Evolutionary conservation across 2,113 vertebrate species (phyloP), one percentile per base, ranked within the genome.

Genomic region (Callaeas wilsoni): DNA sequence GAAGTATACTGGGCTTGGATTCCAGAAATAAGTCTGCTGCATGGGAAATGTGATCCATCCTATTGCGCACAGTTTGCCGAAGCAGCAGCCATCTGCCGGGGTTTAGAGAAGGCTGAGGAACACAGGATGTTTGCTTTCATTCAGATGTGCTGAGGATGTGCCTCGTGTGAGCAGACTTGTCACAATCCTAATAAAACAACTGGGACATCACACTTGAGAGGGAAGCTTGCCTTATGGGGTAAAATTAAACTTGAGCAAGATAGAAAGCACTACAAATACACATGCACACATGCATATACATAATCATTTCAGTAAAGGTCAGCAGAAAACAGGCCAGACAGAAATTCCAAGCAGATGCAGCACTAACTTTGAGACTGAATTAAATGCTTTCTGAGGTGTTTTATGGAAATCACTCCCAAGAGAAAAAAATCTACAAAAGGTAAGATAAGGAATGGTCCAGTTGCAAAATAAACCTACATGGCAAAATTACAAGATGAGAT

Each of bases 1-100:
- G 59, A 88, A 83, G 63, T 25, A 25, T 3, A 33, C 50, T 78
- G 86, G 33, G 22, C 64, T 87, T 90, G 91, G 52, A 81, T 92
- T 80, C 91, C 89, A 94, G 80, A 95, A 96, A 95, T 94, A 96
- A 92, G 86, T 59, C 86, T 93, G 86, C 59, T 95, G 86, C 94
- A 89, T 59, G 68, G 83, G 94, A 92, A 92, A 93, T 74, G 92
- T 49, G 91, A 97, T 79, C 90, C 76, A 52, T 73, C 33, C 60
- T 63, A 41, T 75, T 77, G 80, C 42, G 26, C 83, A 33, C 55
- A 37, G 96, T 94, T 90, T 96, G 90, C 63, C n/a, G 32, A 89
- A 93, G 96, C 16, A 92, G 93, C 90, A 96, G 93, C 94, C 95
- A 96, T 95, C 95, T 96, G 96, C 33, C 89, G 86, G 85, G 90